These are phyloP conservation scores for Ridgeia piscesae DNA, from an alignment of 1,140 invertebrate species.

Conservation along the genomic window DNA sequence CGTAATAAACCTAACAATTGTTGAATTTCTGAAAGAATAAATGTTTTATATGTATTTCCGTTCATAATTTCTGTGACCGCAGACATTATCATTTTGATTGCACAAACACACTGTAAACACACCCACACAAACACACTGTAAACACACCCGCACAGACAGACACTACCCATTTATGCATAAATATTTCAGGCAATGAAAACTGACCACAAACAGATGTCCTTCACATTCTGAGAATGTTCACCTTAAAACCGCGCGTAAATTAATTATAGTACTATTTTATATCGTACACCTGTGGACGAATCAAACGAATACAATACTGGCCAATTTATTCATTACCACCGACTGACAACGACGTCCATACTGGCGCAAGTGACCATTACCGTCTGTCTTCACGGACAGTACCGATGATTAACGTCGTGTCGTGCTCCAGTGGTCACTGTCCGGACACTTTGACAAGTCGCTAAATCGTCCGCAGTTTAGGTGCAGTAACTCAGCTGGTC, in stretches of 20 bases:
- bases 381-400: neutral
- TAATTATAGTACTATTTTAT: neutral
- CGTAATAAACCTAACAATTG: too few species aligned
- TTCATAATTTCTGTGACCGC: too few species aligned
- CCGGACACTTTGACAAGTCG: neutral
- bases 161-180: neutral
- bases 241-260: neutral
- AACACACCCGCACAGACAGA: neutral
- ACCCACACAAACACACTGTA: neutral
- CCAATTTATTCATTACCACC: neutral
- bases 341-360: neutral
- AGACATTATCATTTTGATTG: neutral
- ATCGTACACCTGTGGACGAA: neutral
- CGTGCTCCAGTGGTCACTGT: neutral
- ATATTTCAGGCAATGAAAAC: neutral
- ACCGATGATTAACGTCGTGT: neutral
- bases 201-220: neutral
- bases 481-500: neutral
- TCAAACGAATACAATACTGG: neutral
- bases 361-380: neutral
- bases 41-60: too few species aligned
- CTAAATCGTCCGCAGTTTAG: neutral
- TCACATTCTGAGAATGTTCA: neutral
- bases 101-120: too few species aligned
- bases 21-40: too few species aligned